Percentiles rank a stretch among this genome's conserved stretches.
phyloP scores from a whole-genome alignment of 2,888 invertebrate species.

The Philereme transversata region DNA sequence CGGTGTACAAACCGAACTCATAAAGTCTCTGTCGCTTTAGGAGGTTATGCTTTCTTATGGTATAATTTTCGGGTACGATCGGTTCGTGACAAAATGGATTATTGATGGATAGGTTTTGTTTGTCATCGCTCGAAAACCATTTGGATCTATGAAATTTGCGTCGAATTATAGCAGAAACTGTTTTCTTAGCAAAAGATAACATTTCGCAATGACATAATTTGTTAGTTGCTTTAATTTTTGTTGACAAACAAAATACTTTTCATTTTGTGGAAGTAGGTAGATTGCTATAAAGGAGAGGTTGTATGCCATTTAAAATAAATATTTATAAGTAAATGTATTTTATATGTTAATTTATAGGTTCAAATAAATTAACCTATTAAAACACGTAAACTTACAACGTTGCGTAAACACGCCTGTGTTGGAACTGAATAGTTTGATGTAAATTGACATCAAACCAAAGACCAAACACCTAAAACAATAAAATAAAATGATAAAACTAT shows the following conservation, averaged over 20 bases:
- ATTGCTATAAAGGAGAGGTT: background rate
- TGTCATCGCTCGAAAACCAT: constrained; percentile 13
- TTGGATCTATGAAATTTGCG: constrained; percentile 35
- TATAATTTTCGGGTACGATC: constrained; percentile 52
- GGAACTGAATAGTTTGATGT: too few species aligned
- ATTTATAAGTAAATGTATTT: too few species aligned
- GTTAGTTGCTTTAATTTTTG: background rate
- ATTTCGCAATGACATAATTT: constrained; percentile 14
- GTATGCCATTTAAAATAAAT: background rate
- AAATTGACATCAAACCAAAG: too few species aligned
- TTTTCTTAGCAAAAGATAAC: constrained; percentile 36
- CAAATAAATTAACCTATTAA: too few species aligned
- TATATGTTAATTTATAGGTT: too few species aligned
- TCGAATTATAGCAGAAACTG: constrained; percentile 29
- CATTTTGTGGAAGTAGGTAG: background rate
- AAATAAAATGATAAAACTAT: too few species aligned
- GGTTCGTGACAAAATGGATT: constrained; percentile 59
- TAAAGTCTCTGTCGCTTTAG: constrained; percentile 61
- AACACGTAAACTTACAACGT: too few species aligned
- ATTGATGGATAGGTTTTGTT: constrained; percentile 16
- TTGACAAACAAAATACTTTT: background rate
- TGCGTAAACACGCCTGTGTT: too few species aligned
- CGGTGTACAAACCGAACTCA: constrained; percentile 73
- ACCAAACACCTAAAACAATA: too few species aligned
- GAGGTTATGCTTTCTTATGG: constrained; percentile 65